Evolutionary conservation across 2,113 vertebrate species (phyloP).

Genomic region (Etheostoma cragini): DNA sequence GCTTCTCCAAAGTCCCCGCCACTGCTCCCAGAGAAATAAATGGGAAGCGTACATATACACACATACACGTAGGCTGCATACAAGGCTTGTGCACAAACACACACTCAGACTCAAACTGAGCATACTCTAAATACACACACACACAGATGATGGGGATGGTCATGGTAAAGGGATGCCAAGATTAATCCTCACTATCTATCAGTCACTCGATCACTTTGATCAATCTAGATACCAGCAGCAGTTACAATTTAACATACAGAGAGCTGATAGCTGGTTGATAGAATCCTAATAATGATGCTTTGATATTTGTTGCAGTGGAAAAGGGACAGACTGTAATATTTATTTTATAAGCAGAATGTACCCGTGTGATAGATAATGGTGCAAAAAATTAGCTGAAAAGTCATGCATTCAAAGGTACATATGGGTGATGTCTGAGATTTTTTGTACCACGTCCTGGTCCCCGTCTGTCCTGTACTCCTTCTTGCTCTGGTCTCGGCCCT

Average conservation of each 20-base stretch:
- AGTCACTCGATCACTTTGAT: slow-evolving; percentile 5
- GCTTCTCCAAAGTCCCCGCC: too few species aligned
- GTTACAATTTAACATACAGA: not conserved
- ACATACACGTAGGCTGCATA: not conserved
- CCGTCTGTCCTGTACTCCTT: slow-evolving; percentile 96
- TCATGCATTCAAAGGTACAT: not conserved
- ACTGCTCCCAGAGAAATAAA: too few species aligned
- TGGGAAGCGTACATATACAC: not conserved
- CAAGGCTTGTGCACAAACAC: not conserved
- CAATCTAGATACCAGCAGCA: slow-evolving; percentile 11
- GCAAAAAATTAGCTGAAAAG: slow-evolving; percentile 1
- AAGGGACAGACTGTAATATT: slow-evolving; percentile 12
- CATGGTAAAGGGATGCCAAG: slow-evolving; percentile 19
- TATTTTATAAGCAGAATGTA: slow-evolving; percentile 6
- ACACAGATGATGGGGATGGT: not conserved
- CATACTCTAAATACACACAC: slow-evolving; percentile 1
- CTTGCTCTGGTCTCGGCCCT: slow-evolving; percentile 88
- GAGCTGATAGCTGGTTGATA: not conserved
- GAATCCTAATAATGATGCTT: not conserved
- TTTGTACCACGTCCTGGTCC: slow-evolving; percentile 97
- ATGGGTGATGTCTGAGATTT: not conserved
- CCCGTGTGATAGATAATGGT: not conserved
- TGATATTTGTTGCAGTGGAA: not conserved
- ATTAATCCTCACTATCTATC: slow-evolving; percentile 22
- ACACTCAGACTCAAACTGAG: not conserved